A percentile compares a stretch with the other conserved stretches of the same genome.
Evolutionary conservation across 2,888 invertebrate species (phyloP).

Genomic region (Meteorus colon): DNA sequence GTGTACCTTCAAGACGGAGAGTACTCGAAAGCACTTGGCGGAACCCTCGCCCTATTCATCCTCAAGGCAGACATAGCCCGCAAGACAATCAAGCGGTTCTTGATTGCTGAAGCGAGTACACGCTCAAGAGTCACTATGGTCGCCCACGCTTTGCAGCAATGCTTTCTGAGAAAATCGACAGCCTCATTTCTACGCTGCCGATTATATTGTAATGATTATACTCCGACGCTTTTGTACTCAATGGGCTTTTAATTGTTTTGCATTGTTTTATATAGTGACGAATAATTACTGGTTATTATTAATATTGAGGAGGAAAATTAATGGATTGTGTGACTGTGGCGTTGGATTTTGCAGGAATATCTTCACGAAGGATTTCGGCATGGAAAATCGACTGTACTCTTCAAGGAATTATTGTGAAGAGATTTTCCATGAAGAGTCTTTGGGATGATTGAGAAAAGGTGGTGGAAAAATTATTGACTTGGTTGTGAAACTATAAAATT

Average conservation of each 20-base stretch:
- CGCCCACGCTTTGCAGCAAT: slow-evolving; percentile 20
- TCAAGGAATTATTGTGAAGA: too few species aligned
- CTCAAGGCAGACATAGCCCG: slow-evolving; percentile 49
- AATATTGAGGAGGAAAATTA: background rate
- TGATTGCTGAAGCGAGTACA: slow-evolving; percentile 55
- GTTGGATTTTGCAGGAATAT: too few species aligned
- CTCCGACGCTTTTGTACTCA: background rate
- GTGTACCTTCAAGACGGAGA: slow-evolving; percentile 48
- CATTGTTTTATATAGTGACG: background rate
- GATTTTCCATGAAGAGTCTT: too few species aligned
- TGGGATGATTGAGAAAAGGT: too few species aligned
- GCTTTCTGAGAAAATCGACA: slow-evolving; percentile 35
- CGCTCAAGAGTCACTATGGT: slow-evolving; percentile 43
- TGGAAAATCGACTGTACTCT: too few species aligned
- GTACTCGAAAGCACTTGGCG: slow-evolving; percentile 45
- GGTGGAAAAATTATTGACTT: too few species aligned
- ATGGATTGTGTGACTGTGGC: background rate
- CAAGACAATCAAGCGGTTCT: slow-evolving; percentile 56
- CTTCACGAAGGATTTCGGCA: too few species aligned
- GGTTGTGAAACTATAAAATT: too few species aligned
- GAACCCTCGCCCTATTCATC: slow-evolving; percentile 37
- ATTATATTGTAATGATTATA: slow-evolving; percentile 1
- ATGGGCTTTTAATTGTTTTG: background rate
- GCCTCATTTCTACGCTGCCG: slow-evolving; percentile 35
- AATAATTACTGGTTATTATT: background rate